Base-by-base conservation (phyloP, 2,888 invertebrate species). In the Melinopterus prodromus region DNA sequence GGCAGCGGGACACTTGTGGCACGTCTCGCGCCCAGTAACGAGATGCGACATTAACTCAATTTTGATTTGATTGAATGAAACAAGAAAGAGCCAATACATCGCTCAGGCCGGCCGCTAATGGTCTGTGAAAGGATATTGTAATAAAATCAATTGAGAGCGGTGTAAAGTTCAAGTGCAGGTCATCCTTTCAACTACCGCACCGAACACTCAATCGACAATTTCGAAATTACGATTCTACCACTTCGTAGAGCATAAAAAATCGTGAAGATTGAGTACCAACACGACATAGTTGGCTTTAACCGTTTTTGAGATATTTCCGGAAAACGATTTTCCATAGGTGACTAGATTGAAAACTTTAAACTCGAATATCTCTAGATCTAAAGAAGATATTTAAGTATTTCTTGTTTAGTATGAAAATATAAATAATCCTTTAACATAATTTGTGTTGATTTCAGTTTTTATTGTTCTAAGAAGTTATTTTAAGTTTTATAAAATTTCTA, bases 231-330 rank as follows among this genome's bases (percentile, higher is more conserved):
- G 53, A 53, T 1, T 12, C 53, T 0, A 12, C 9, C 7, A 53
- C 12, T 12, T 7, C 53, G 12, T 53, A 53, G 53, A 12, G 12
- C 7, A 71, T 71, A 12, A 71, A 71, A 71, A 71, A 71, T n/a
- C 71, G 16, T n/a, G 15, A 1, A 26, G 26, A 3, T 16, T 71
- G 71, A 71, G 71, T 71, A 71, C 71, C 15, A n/a, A 71, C 15
- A 71, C 71, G 15, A 16, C 53, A 12, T 71, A 26, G 9, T 16
- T 71, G 6, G 1, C 71, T 71, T 71, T 71, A 16, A 71, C 7
- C 15, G 71, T 71, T 71, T 71, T 71, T n/a, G 71, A 71, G 71
- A 71, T 71, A 71, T 71, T 71, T 71, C 14, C 71, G 26, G 6
- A 71, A 16, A 16, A 71, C 7, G 26, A 14, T 53, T 9, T 53